Percentiles rank a stretch among this genome's conserved stretches.
These are phyloP conservation scores for Promerops cafer DNA, from an alignment of 2,113 vertebrate genomes.

Conservation along the genomic window DNA sequence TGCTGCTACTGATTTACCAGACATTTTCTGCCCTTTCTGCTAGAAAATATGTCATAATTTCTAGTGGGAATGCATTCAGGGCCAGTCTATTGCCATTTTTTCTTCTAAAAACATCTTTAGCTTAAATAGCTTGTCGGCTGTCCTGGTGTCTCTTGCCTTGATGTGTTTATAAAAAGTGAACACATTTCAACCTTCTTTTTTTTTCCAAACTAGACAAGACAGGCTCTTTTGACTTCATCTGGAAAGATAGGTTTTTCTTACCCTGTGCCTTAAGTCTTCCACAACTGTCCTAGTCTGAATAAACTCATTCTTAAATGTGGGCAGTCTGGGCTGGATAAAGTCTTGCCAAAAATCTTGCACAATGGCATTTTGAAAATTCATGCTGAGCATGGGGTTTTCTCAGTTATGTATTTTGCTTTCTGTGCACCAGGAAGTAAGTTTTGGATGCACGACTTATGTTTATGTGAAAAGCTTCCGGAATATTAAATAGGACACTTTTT, in stretches of 20 bases:
- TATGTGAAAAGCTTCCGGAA: not conserved
- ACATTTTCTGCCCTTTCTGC: not conserved
- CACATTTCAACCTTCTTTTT: not conserved
- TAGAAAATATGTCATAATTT: conserved; percentile 1
- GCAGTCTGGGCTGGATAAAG: not conserved
- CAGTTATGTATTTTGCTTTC: not conserved
- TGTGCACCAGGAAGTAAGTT: not conserved
- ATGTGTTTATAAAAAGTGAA: not conserved
- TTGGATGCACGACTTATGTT: not conserved
- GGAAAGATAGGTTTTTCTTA: not conserved
- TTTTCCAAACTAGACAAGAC: not conserved
- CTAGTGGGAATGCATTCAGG: not conserved
- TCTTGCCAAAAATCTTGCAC: not conserved
- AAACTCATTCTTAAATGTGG: not conserved
- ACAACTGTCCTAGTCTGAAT: not conserved
- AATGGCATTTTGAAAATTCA: not conserved
- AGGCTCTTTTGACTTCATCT: not conserved
- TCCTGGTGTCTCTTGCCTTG: not conserved
- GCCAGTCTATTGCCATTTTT: not conserved
- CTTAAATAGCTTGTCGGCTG: not conserved
- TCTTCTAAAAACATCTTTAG: not conserved
- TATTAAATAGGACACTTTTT: not conserved
- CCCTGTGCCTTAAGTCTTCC: not conserved
- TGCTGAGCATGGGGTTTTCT: not conserved
- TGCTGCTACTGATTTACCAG: not conserved